phyloP scores from a whole-genome alignment of 2,888 invertebrate genomes.

The Taphrorychus bicolor region DNA sequence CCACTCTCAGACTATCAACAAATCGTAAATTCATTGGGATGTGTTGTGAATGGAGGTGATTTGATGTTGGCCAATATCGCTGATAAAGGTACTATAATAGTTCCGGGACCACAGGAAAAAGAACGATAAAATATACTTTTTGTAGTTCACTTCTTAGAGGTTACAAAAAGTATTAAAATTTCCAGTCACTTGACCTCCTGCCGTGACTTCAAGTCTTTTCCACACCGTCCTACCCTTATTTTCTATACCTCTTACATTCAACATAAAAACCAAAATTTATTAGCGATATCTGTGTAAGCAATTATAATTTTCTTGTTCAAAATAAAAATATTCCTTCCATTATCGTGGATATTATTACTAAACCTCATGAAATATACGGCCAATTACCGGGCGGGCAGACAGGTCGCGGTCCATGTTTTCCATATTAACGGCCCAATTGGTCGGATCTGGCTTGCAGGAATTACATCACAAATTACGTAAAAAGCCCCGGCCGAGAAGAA shows the following conservation, averaged over 20 bases:
- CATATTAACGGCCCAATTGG: slow-evolving; percentile 39
- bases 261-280: background rate
- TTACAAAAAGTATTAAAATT: no score
- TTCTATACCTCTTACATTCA: no score
- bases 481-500: slow-evolving; percentile 24
- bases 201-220: background rate
- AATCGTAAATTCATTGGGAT: slow-evolving; percentile 10
- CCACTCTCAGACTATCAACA: background rate
- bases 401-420: slow-evolving; percentile 36
- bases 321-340: slow-evolving; percentile 11
- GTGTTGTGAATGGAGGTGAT: slow-evolving; percentile 2
- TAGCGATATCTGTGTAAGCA: background rate
- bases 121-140: no score
- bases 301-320: slow-evolving; percentile 19
- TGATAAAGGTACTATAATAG: no score
- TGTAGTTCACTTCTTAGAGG: no score
- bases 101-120: no score
- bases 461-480: slow-evolving; percentile 40
- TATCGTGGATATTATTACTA: slow-evolving; percentile 12
- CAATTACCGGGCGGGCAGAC: slow-evolving; percentile 24
- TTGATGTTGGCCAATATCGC: no score
- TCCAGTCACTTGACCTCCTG: background rate
- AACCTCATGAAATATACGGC: slow-evolving; percentile 24
- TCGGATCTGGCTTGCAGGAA: slow-evolving; percentile 32
- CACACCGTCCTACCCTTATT: background rate